Evolutionary conservation across 2,888 invertebrate species (phyloP).

Genomic region (Ditula angustiorana): DNA sequence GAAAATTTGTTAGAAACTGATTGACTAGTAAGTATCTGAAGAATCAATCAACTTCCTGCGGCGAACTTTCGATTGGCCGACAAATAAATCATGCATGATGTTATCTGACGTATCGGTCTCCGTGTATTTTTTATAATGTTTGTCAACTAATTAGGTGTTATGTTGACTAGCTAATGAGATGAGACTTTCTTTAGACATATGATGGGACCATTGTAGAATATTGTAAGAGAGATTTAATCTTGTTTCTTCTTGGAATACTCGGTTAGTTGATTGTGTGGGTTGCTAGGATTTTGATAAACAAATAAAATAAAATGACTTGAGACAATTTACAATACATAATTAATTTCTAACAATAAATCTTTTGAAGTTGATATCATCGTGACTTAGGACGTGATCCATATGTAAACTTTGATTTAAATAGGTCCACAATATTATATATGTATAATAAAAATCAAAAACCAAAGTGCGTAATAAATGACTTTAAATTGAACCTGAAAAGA

Average conservation of each 20-base stretch:
- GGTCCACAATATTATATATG: no score
- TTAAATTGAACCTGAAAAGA: no score
- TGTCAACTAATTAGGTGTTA: constrained; percentile 20
- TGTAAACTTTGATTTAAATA: no score
- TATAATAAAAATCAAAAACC: no score
- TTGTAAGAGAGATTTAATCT: not conserved
- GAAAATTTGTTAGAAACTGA: constrained; percentile 4
- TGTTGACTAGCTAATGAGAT: constrained; percentile 9
- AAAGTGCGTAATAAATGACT: no score
- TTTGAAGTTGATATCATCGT: no score
- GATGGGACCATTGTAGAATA: not conserved
- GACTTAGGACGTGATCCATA: no score
- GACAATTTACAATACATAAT: no score
- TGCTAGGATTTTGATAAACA: no score
- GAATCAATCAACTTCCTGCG: constrained; percentile 30
- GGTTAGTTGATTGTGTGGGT: not conserved
- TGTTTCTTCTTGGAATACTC: not conserved
- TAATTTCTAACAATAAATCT: no score
- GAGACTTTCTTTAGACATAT: constrained; percentile 24
- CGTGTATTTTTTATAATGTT: constrained; percentile 13
- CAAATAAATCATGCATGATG: constrained; percentile 19
- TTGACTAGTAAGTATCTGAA: constrained; percentile 23
- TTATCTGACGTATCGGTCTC: constrained; percentile 25
- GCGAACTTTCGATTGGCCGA: constrained; percentile 31
- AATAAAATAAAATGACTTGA: no score